phyloP scores from a whole-genome alignment of 2,888 invertebrate genomes.

The Tuta absoluta region DNA sequence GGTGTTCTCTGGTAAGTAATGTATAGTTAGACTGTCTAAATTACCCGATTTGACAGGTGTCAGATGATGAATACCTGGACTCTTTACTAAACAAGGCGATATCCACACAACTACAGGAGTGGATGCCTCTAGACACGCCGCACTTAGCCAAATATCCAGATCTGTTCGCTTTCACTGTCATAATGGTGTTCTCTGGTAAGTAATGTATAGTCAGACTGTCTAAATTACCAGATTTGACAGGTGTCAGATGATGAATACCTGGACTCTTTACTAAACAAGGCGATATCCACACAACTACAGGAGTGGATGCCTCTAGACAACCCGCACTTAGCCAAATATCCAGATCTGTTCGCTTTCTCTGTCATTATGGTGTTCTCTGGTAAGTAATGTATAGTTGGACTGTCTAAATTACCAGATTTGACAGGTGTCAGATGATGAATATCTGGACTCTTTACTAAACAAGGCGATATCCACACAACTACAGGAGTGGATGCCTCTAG shows the following conservation, averaged over 20 bases:
- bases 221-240: too few species aligned
- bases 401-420: too few species aligned
- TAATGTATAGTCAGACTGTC: too few species aligned
- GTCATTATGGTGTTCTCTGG: slow-evolving; percentile 87
- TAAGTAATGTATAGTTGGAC: too few species aligned
- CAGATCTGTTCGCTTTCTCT: slow-evolving; percentile 88
- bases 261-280: slow-evolving; percentile 84
- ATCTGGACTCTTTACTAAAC: too few species aligned
- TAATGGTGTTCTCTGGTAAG: slow-evolving; percentile 85
- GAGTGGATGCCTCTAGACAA: slow-evolving; percentile 85
- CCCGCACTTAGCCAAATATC: slow-evolving; percentile 85
- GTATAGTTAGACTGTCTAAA: too few species aligned
- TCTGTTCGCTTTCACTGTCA: slow-evolving; percentile 87
- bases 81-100: slow-evolving; percentile 84
- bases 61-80: slow-evolving; percentile 90
- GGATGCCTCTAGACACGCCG: slow-evolving; percentile 84
- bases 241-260: too few species aligned
- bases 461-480: too few species aligned
- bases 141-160: slow-evolving; percentile 88
- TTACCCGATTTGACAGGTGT: too few species aligned
- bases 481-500: too few species aligned
- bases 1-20: slow-evolving; percentile 84
- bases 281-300: slow-evolving; percentile 83
- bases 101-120: slow-evolving; percentile 81
- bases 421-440: too few species aligned